phyloP scores from a whole-genome alignment of 2,888 invertebrate genomes.

The Hydraecia micacea region DNA sequence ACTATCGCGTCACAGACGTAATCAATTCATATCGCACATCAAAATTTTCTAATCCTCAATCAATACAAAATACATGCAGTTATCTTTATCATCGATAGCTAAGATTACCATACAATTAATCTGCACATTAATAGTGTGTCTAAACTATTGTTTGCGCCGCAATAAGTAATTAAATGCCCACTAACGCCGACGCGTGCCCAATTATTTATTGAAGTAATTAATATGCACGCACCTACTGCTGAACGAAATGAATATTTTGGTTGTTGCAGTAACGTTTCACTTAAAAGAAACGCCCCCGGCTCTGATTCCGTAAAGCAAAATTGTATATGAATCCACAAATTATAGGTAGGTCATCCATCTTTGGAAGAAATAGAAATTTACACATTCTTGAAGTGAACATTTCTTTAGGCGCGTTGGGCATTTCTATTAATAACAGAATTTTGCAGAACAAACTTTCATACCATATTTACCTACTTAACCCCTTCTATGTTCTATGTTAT shows the following conservation, averaged over 20 bases:
- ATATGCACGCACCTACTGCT: conserved; percentile 10
- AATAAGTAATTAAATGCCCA: conserved; percentile 49
- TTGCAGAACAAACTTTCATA: background rate
- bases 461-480: too few relatives aligned
- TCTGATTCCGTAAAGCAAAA: too few relatives aligned
- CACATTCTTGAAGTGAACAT: too few relatives aligned
- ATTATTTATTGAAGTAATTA: conserved; percentile 34
- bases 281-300: background rate
- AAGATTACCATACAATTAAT: conserved; percentile 40
- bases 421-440: too few relatives aligned
- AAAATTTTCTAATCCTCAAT: conserved; percentile 1
- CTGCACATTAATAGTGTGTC: conserved; percentile 3
- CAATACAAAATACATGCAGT: conserved; percentile 10
- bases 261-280: background rate
- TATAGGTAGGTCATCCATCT: background rate
- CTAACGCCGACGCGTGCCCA: conserved; percentile 37
- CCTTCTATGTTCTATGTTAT: too few relatives aligned
- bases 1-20: background rate
- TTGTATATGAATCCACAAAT: background rate
- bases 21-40: background rate
- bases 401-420: too few relatives aligned
- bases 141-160: conserved; percentile 41
- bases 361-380: too few relatives aligned
- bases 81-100: conserved; percentile 32
- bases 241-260: background rate